Evolutionary conservation across 2,113 vertebrate genomes (phyloP), one percentile per base, ranked within the genome.

Genomic region (Clarias magur): DNA sequence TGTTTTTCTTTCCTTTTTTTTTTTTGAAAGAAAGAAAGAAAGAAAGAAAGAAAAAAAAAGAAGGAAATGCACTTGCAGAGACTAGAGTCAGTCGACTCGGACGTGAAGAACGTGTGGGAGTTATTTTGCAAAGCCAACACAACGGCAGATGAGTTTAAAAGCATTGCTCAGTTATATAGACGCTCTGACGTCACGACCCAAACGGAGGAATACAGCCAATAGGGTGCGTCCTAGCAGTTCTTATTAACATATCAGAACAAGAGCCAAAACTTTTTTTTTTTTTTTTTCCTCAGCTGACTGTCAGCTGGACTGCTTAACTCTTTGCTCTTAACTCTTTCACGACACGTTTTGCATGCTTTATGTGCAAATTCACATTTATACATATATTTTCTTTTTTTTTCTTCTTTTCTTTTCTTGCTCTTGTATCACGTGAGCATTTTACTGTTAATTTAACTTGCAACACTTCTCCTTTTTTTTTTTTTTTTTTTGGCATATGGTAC

Each of bases 101-200:
- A 89, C 87, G 82, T 88, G 82, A 2, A 4, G 82, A 56, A 13
- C 91, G 92, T 84, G 88, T 91, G 90, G 91, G 91, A 89, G 91
- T 95, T 94, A 94, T 93, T 94, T 97, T 97, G 96, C 95, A 90
- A 96, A 96, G 96, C 72, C 94, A 96, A 97, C 97, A 96, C 96
- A 96, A 95, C 53, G 65, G 70, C 96, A 96, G 96, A 96, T 96
- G 96, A 97, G 97, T 98, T 98, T 97, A 97, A 98, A 97, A 97
- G 97, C 97, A 95, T 95, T 96, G 96, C 96, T 82, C 94, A 95
- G 95, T 96, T 96, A 97, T 97, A 97, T 97, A 97, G 97, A 95
- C 65, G 93, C 93, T 92, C 93, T 98, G 97, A 99, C 97, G 97
- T 98, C 97, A 96, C 93, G 82, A 67, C 91, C 91, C 91, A 92